Percentiles rank a stretch among this genome's conserved stretches.
Conservation (phyloP, 2,888 invertebrate species). For the Gortyna flavago region DNA sequence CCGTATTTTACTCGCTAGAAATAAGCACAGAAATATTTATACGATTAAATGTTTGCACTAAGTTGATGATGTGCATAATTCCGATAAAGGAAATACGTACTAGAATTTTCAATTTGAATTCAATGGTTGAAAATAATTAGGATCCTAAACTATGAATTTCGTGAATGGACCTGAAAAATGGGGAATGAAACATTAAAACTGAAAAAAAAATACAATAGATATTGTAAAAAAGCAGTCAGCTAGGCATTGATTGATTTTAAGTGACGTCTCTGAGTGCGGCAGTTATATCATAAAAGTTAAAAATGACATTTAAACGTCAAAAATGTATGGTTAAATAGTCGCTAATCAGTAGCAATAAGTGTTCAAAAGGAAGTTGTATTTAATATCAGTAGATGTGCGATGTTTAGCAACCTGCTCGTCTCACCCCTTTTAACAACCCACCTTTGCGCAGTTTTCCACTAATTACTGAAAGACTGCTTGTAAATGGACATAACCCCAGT, state of each 20-base stretch:
- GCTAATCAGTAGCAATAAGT: too few species aligned
- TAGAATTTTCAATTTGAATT: neutral
- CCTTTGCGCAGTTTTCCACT: constrained; percentile 81
- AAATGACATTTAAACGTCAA: too few species aligned
- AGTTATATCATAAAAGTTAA: too few species aligned
- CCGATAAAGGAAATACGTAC: neutral
- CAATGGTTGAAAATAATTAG: neutral
- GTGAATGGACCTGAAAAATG: neutral
- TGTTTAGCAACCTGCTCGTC: constrained; percentile 75
- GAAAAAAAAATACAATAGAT: neutral
- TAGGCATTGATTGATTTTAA: too few species aligned
- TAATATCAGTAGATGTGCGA: constrained; percentile 67
- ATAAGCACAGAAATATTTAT: too few species aligned
- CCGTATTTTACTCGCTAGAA: too few species aligned
- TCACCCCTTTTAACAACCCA: constrained; percentile 87
- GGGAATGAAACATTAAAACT: neutral
- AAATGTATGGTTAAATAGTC: too few species aligned
- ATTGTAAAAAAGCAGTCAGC: too few species aligned
- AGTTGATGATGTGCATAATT: neutral
- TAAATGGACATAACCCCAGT: constrained; percentile 68
- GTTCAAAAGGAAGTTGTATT: constrained; percentile 27
- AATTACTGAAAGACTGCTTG: constrained; percentile 76
- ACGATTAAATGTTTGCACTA: neutral
- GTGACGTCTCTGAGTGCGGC: too few species aligned
- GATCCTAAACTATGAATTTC: neutral